These are phyloP conservation scores for Pimephales promelas DNA, from an alignment of 2,113 vertebrate genomes.

Conservation along the genomic window DNA sequence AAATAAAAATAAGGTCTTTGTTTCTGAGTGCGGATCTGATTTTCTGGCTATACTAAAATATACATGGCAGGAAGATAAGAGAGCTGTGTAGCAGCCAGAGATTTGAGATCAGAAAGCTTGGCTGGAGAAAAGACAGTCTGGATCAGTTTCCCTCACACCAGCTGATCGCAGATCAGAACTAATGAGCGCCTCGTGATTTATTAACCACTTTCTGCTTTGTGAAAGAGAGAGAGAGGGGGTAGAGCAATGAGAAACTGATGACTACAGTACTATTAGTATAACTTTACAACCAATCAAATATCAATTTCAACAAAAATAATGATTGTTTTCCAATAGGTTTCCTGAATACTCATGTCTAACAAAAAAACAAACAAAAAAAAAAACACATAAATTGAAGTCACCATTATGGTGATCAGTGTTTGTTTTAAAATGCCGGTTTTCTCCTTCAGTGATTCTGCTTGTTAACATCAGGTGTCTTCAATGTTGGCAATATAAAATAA, in stretches of 20 bases:
- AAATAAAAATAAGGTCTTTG: background rate
- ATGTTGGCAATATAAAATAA: too few relatives aligned
- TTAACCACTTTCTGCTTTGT: constrained; percentile 68
- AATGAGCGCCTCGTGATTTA: constrained; percentile 71
- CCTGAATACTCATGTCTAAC: background rate
- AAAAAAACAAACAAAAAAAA: too few relatives aligned
- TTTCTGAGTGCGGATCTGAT: background rate
- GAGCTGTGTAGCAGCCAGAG: constrained; percentile 32
- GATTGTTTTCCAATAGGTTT: background rate
- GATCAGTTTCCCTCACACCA: constrained; percentile 68
- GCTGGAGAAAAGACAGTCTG: constrained; percentile 42
- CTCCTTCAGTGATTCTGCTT: too few relatives aligned
- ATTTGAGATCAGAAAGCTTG: constrained; percentile 34
- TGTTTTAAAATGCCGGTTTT: too few relatives aligned
- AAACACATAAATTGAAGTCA: too few relatives aligned
- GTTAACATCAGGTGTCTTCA: too few relatives aligned
- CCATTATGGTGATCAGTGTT: too few relatives aligned
- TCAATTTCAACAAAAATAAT: background rate
- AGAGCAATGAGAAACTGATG: background rate
- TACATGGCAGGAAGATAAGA: constrained; percentile 46
- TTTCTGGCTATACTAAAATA: constrained; percentile 9
- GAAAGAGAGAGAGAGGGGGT: constrained; percentile 38
- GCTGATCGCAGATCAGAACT: constrained; percentile 65
- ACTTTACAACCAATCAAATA: background rate
- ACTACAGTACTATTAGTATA: background rate